Conservation (phyloP, 2,888 invertebrate genomes). For the Athalia cordata region DNA sequence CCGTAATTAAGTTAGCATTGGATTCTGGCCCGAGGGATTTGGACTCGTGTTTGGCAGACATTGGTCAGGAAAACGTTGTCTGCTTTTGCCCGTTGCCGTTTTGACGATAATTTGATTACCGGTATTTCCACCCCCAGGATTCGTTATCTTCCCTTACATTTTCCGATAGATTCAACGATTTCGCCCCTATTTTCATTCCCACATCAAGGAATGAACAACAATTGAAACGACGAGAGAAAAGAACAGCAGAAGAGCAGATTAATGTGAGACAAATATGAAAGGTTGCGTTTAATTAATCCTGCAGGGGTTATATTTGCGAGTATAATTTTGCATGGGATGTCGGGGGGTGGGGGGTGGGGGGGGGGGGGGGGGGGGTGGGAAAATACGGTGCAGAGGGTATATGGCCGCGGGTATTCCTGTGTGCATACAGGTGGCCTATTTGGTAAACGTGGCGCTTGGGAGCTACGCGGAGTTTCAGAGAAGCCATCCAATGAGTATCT, state of each 20-base stretch:
- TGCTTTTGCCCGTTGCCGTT: background rate
- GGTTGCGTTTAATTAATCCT: too few species aligned
- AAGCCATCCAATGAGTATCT: background rate
- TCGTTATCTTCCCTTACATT: background rate
- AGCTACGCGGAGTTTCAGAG: background rate
- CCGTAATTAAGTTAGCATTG: conserved; percentile 30
- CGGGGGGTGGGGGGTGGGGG: background rate
- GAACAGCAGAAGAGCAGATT: too few species aligned
- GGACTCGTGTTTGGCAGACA: conserved; percentile 6
- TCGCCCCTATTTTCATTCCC: too few species aligned
- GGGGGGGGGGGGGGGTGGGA: background rate
- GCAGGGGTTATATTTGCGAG: too few species aligned
- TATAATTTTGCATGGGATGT: too few species aligned
- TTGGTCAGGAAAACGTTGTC: background rate
- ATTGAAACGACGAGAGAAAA: too few species aligned
- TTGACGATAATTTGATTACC: conserved; percentile 18
- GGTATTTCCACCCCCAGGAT: background rate
- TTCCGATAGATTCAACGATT: background rate
- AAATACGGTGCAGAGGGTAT: background rate
- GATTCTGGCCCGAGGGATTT: conserved; percentile 26
- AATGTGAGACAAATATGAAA: too few species aligned
- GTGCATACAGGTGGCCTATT: conserved; percentile 40
- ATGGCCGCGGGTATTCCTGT: background rate
- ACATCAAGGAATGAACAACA: too few species aligned
- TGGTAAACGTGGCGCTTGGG: conserved; percentile 13